phyloP scores from a whole-genome alignment of 2,888 invertebrate genomes.

The Rugalucina vietnamica region DNA sequence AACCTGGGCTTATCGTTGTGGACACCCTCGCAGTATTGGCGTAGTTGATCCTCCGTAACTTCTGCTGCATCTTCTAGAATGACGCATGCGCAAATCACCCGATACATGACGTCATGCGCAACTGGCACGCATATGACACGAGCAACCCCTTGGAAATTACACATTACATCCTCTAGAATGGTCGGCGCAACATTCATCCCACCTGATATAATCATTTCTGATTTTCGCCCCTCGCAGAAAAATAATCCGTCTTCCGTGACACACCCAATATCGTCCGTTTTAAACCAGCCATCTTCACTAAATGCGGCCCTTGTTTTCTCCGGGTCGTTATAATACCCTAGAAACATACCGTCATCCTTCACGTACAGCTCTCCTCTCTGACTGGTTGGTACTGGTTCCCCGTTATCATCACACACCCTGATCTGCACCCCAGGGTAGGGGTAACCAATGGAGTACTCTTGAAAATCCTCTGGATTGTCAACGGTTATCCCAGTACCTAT shows the following conservation, averaged over 20 bases:
- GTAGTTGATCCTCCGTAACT: no score
- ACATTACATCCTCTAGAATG: slow-evolving; percentile 21
- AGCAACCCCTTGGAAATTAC: slow-evolving; percentile 6
- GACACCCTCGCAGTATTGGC: no score
- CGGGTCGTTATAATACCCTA: slow-evolving; percentile 6
- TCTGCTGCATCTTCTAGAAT: no score
- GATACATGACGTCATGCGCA: no score
- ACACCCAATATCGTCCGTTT: slow-evolving; percentile 35
- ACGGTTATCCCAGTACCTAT: neutral
- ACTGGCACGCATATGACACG: no score
- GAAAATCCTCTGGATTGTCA: neutral
- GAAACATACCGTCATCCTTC: neutral
- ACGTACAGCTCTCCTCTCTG: slow-evolving; percentile 4
- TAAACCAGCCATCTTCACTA: slow-evolving; percentile 36
- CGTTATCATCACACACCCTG: slow-evolving; percentile 5
- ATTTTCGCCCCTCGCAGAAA: slow-evolving; percentile 25
- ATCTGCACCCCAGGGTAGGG: neutral
- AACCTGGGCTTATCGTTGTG: no score
- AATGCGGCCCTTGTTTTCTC: neutral
- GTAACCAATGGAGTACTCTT: neutral
- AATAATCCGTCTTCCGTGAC: slow-evolving; percentile 16
- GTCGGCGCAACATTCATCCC: slow-evolving; percentile 31
- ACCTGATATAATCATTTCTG: slow-evolving; percentile 24
- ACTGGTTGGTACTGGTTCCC: neutral
- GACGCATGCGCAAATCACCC: no score